Evolutionary conservation across 2,113 vertebrate species (phyloP).

Genomic region (Pelvicachromis taeniatus): DNA sequence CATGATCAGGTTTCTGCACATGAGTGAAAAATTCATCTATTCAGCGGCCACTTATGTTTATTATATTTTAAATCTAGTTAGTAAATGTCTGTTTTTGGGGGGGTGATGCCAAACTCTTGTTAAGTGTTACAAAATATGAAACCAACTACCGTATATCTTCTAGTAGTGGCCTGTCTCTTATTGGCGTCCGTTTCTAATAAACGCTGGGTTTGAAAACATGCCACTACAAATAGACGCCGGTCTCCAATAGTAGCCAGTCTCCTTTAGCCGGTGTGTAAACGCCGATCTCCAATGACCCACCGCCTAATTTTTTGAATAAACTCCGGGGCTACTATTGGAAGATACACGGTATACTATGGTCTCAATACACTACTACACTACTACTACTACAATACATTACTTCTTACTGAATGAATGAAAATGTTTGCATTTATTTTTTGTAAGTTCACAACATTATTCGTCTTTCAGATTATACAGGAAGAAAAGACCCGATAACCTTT

Average conservation of each 20-base stretch:
- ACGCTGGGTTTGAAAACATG: too few species aligned
- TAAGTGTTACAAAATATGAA: neutral
- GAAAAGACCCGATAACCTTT: neutral
- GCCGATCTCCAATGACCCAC: too few species aligned
- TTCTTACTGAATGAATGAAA: neutral
- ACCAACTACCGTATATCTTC: too few species aligned
- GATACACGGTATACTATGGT: neutral
- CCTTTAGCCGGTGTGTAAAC: too few species aligned
- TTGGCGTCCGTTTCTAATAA: too few species aligned
- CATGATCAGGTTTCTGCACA: neutral
- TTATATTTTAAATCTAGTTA: neutral
- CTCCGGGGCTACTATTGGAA: too few species aligned
- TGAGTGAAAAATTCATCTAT: neutral
- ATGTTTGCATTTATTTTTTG: neutral
- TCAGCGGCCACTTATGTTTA: neutral
- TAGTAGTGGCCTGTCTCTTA: too few species aligned
- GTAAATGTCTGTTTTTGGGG: neutral
- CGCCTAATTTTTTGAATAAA: too few species aligned
- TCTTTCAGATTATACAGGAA: neutral
- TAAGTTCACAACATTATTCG: neutral
- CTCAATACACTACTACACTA: neutral
- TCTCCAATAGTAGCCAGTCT: too few species aligned
- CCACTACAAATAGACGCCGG: too few species aligned
- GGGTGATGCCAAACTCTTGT: neutral
- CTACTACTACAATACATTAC: too few species aligned